Base-by-base conservation (phyloP, 2,888 invertebrate species). In the Bombyx huttoni region DNA sequence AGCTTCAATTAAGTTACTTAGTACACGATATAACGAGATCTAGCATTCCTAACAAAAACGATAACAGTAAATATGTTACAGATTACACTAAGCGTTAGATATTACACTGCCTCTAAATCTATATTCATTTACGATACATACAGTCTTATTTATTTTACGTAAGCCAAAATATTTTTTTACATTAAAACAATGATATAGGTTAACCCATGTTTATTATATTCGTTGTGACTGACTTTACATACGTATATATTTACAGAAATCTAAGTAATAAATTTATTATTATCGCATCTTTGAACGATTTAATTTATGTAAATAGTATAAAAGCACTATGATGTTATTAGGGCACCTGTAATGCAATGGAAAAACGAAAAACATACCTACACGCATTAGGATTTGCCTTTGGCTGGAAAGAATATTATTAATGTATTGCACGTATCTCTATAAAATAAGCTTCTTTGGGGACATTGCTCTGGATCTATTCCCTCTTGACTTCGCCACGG, bases 401-500 rank as follows among this genome's bases (percentile, higher is more conserved):
- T 83, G 85, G 86, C 82, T 75, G 72, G 63, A 64, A 68, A 69
- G 62, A 71, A 62, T 72, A 72, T 63, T 73, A 63, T 69, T 65
- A 65, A 68, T 68, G 70, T 83, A 85, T 85, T 84, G 84, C 83
- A 85, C 83, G 75, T 61, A 62, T 70, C 68, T 40, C 24, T 24
- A 24, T 24, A 70, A 72, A 66, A 70, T 68, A 61, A 67, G 64
- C 66, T 61, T 84, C 76, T 78, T 78, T 76, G 75, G 77, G 64
- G 63, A 61, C 49, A 48, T 53, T 50, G 45, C 54, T 63, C 55
- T 59, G 59, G 58, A 61, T 54, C 75, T 71, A 83, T 65, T 84
- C 79, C 70, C 80, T 75, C 70, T 86, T 86, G 62, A 63, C 67
- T 58, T 87, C 84, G 56, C 76, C 70, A 58, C 83, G 86, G 68